Conservation (phyloP, 2,888 invertebrate species). For the Ypsolopha scabrella region DNA sequence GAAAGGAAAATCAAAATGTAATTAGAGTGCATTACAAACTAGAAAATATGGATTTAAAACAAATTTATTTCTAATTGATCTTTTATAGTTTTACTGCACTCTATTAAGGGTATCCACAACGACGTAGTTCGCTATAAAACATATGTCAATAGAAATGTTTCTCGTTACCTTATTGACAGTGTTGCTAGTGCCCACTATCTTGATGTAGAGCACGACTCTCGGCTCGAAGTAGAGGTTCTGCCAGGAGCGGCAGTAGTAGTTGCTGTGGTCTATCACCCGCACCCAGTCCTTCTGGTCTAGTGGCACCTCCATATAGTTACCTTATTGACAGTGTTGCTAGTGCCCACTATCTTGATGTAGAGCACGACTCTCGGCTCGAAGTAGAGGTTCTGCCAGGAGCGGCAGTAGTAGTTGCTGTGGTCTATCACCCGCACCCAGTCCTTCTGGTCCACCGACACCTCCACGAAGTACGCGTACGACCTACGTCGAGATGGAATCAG, state of each 20-base stretch:
- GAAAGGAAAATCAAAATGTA: no score
- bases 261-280: conserved; percentile 91
- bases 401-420: conserved; percentile 91
- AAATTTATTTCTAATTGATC: no score
- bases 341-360: conserved; percentile 86
- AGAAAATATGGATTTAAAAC: no score
- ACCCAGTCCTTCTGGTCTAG: conserved; percentile 97
- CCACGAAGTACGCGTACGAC: conserved; percentile 91
- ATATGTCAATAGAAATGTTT: no score
- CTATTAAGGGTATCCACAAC: no score
- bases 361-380: conserved; percentile 91
- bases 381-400: conserved; percentile 97
- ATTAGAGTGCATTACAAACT: no score
- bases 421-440: conserved; percentile 96
- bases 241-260: conserved; percentile 96
- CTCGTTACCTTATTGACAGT: conserved; percentile 91
- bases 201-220: conserved; percentile 87
- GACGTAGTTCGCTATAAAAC: no score
- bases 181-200: conserved; percentile 91
- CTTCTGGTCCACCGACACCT: conserved; percentile 94
- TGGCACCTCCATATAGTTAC: conserved; percentile 90
- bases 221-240: conserved; percentile 94
- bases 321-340: conserved; percentile 95
- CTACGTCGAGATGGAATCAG: conserved; percentile 33
- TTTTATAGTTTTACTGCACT: no score